A percentile compares a stretch with the other conserved stretches of the same genome.
phyloP scores from a whole-genome alignment of 2,113 vertebrate genomes.

The Oryzias javanicus region DNA sequence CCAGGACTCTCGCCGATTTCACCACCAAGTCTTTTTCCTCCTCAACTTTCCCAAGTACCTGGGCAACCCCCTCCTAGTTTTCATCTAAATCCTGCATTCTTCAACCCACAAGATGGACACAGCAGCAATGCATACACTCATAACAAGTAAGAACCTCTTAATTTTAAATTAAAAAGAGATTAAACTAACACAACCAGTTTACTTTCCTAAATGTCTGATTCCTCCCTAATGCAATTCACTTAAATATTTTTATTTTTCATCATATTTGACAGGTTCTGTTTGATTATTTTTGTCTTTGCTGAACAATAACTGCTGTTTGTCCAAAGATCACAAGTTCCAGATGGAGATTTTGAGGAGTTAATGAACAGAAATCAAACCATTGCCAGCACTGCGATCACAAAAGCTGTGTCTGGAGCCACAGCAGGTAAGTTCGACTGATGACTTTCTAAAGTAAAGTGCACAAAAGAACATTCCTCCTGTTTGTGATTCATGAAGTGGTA shows the following conservation, averaged over 20 bases:
- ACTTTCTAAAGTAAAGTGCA: slow-evolving; percentile 3
- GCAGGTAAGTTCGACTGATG: slow-evolving; percentile 76
- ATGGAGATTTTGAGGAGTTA: slow-evolving; percentile 89
- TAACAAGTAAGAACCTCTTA: slow-evolving; percentile 77
- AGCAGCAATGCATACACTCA: slow-evolving; percentile 78
- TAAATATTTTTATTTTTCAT: slow-evolving; percentile 1
- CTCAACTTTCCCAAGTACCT: slow-evolving; percentile 71
- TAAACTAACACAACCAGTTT: too few relatives aligned
- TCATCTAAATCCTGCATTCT: slow-evolving; percentile 89
- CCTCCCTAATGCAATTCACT: not conserved
- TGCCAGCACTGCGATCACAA: slow-evolving; percentile 94
- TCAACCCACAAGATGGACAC: slow-evolving; percentile 75
- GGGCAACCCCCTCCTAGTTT: slow-evolving; percentile 80
- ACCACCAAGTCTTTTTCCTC: slow-evolving; percentile 79
- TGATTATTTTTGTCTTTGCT: not conserved
- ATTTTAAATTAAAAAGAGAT: not conserved
- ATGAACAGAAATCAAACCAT: slow-evolving; percentile 93
- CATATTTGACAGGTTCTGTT: not conserved
- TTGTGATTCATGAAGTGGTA: not conserved
- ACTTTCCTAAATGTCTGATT: too few relatives aligned
- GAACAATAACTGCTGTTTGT: not conserved
- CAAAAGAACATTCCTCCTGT: not conserved
- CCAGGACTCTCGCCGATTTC: slow-evolving; percentile 58
- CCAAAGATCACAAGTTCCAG: slow-evolving; percentile 71
- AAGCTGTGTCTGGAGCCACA: slow-evolving; percentile 91